Base-by-base conservation (phyloP, 2,113 vertebrate genomes). In the Takifugu bimaculatus region DNA sequence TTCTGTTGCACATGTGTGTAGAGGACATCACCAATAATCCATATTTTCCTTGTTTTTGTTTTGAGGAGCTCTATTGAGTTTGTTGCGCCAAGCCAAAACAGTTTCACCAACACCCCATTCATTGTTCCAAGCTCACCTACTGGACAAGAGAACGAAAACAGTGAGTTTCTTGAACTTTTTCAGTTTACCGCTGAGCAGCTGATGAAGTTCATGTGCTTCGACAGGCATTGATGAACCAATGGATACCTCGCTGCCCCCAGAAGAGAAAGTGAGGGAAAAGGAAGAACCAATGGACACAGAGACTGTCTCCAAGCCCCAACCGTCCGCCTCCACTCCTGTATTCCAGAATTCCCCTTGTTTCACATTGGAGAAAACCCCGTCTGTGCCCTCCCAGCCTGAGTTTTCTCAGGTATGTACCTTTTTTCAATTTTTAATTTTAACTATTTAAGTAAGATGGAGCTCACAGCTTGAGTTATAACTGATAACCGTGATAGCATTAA, bases 51-150 rank as follows among this genome's bases (percentile, higher is more conserved):
- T 20, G 4, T 5, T 44, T 26, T 57, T 42, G 28, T 78, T 27
- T 15, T 44, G 68, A 97, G 96, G 75, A 91, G 82, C 83, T 95
- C 94, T 68, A 88, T 90, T 53, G 93, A 91, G 70, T 85, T 77
- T 13, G 89, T 91, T 53, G 80, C 77, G 73, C 87, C 93, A 63
- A 92, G 93, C 64, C 88, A 89, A 48, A 92, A 92, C 63, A 72
- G 75, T 80, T 84, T 92, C 42, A 84, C 77, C 75, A 72, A 93
- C 25, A 86, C 74, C 14, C 92, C 91, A 54, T 82, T 95, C 54
- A 93, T 95, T 1, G 73, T 95, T 14, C 93, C 95, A 51, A 93
- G 85, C 87, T 96, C 93, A n/a, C 96, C 97, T 6, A 96, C 96
- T 4, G 94, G 84, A 14, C 78, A 87, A 60, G 90, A 91, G 63